phyloP scores from a whole-genome alignment of 2,113 vertebrate species.

The Rhodinocichla rosea region DNA sequence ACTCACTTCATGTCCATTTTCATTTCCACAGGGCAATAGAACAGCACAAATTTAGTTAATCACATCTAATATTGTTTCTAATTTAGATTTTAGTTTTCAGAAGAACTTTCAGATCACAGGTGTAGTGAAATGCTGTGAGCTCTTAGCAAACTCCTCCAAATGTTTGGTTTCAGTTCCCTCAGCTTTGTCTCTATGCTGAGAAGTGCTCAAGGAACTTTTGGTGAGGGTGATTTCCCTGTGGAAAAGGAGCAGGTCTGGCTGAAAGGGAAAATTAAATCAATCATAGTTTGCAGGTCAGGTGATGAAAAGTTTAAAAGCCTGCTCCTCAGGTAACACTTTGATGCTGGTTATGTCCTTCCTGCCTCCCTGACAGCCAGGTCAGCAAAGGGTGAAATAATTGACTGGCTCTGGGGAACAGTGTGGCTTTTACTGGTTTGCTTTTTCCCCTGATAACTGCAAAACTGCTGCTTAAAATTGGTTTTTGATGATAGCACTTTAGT shows the following conservation, averaged over 20 bases:
- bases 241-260: neutral
- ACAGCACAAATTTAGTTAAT: neutral
- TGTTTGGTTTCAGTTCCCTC: neutral
- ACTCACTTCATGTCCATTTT: neutral
- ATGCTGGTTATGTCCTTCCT: neutral
- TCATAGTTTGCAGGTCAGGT: neutral
- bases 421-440: neutral
- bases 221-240: neutral
- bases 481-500: neutral
- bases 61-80: neutral
- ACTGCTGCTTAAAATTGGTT: neutral
- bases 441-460: neutral
- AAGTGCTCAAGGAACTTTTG: neutral
- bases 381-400: neutral
- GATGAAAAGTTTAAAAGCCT: neutral
- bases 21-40: rapidly evolving
- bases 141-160: neutral
- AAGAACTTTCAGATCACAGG: neutral
- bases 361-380: neutral
- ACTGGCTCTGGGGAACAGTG: neutral
- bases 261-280: neutral
- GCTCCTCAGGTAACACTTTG: neutral
- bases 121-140: neutral
- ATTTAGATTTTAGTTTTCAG: neutral
- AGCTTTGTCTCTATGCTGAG: neutral